These are phyloP conservation scores for Sebastes nivosus DNA, from an alignment of 2,797 vertebrate genomes.

Conservation along the genomic window DNA sequence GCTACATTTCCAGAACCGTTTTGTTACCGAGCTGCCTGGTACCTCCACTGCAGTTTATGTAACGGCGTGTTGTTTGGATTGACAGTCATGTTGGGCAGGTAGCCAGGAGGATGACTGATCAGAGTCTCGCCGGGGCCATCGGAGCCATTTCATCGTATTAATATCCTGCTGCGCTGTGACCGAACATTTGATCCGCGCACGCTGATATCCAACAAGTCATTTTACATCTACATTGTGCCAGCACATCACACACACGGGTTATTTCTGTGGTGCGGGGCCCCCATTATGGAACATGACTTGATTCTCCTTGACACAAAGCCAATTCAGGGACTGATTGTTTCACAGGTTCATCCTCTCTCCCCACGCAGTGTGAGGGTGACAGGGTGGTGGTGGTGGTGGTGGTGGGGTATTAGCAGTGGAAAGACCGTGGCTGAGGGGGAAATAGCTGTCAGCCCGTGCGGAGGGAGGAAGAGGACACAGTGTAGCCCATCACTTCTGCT, in stretches of 20 bases:
- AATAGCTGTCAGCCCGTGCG: constrained; percentile 55
- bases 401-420: constrained; percentile 32
- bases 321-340: constrained; percentile 73
- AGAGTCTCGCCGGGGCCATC: constrained; percentile 9
- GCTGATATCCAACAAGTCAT: constrained; percentile 58
- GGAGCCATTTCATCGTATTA: constrained; percentile 30
- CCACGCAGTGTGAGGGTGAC: constrained; percentile 6
- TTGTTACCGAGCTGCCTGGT: constrained; percentile 12
- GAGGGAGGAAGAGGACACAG: constrained; percentile 46
- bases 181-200: constrained; percentile 23
- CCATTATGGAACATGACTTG: constrained; percentile 64
- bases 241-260: constrained; percentile 15
- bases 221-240: constrained; percentile 42
- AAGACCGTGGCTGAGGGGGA: constrained; percentile 50
- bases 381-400: background rate
- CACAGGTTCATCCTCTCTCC: constrained; percentile 59
- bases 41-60: background rate
- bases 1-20: background rate
- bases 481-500: constrained; percentile 72
- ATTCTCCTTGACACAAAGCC: constrained; percentile 73
- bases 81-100: constrained; percentile 20
- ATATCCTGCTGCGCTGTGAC: constrained; percentile 29
- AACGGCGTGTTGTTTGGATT: constrained; percentile 7
- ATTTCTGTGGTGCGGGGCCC: constrained; percentile 18
- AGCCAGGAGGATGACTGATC: constrained; percentile 40